Conservation (phyloP, 2,888 invertebrate genomes). For the Brachycybe producta region DNA sequence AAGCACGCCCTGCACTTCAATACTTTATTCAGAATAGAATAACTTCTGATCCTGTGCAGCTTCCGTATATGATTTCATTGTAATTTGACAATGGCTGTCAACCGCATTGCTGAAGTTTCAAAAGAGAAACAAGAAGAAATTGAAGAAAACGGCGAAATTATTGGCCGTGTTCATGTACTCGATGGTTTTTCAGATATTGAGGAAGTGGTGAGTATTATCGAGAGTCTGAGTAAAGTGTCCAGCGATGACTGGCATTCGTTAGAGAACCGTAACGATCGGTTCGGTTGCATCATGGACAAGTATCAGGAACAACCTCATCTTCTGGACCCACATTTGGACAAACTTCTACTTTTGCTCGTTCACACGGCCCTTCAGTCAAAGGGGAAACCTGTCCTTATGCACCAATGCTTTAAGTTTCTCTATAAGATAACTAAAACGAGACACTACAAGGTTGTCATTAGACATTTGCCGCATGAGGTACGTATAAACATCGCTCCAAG, state of each 20-base stretch:
- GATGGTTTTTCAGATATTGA: constrained; percentile 62
- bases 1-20: no score
- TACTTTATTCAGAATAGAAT: no score
- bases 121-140: no score
- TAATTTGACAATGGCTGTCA: no score
- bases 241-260: constrained; percentile 37
- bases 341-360: constrained; percentile 56
- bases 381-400: not conserved
- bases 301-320: constrained; percentile 94
- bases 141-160: no score
- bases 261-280: constrained; percentile 53
- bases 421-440: constrained; percentile 73
- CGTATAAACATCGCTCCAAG: constrained; percentile 19
- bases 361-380: constrained; percentile 42
- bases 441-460: constrained; percentile 78
- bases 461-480: constrained; percentile 87
- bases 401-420: constrained; percentile 54
- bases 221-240: constrained; percentile 43
- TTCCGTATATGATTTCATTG: no score
- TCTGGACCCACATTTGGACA: constrained; percentile 71
- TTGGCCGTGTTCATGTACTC: constrained; percentile 46
- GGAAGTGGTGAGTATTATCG: constrained; percentile 59
- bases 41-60: no score
- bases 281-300: constrained; percentile 60
- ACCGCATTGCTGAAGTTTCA: no score